Conservation (phyloP, 2,113 vertebrate species). For the Oxygymnocypris stewartii region DNA sequence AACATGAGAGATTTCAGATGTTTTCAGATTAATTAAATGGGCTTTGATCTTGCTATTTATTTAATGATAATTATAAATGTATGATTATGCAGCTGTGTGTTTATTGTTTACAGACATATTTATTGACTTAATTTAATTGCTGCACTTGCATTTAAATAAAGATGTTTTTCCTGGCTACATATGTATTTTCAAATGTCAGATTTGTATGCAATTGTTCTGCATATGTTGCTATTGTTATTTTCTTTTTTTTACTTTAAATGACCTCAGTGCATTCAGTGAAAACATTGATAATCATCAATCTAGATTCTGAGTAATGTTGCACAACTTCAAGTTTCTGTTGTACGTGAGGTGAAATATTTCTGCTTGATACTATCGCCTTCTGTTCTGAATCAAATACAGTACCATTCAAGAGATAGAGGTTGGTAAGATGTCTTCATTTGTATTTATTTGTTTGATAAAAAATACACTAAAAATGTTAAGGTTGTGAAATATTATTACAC, state of each 20-base stretch:
- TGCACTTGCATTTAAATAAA: conserved; percentile 37
- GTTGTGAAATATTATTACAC: neutral
- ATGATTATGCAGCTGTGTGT: neutral
- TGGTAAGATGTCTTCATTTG: neutral
- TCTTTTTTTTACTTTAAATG: neutral
- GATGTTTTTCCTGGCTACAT: neutral
- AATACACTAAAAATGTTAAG: neutral
- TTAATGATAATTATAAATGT: neutral
- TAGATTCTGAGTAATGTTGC: neutral
- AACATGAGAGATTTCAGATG: neutral
- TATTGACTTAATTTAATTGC: neutral
- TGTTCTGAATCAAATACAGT: neutral
- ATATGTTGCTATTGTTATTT: neutral
- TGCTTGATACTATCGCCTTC: neutral
- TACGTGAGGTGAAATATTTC: neutral
- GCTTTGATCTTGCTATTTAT: neutral
- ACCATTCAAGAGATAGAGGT: neutral
- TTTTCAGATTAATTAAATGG: neutral
- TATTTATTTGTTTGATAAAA: neutral
- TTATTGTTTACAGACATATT: conserved; percentile 23
- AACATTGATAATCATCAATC: neutral
- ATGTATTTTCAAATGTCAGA: neutral
- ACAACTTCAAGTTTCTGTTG: neutral
- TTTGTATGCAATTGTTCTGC: neutral
- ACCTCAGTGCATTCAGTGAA: neutral